phyloP scores from a whole-genome alignment of 1,140 invertebrate genomes.

The Dryas iulia region DNA sequence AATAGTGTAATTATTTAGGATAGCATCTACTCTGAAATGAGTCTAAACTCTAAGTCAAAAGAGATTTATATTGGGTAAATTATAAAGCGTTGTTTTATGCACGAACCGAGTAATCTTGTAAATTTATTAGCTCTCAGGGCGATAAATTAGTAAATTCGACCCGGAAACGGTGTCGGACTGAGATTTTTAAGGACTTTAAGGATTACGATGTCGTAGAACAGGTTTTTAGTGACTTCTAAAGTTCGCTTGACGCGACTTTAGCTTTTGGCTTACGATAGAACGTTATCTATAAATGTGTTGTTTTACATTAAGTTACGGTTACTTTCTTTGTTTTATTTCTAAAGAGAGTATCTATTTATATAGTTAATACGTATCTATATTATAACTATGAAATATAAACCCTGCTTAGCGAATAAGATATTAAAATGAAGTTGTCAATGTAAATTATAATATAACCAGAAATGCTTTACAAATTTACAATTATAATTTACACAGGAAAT shows the following conservation, averaged over 20 bases:
- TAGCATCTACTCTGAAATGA: neutral
- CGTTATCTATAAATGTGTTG: neutral
- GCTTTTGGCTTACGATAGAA: neutral
- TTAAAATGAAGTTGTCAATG: neutral
- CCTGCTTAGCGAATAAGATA: too few relatives aligned
- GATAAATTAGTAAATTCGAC: conserved; percentile 76
- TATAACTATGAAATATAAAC: too few relatives aligned
- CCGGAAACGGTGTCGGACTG: conserved; percentile 64
- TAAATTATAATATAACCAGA: neutral
- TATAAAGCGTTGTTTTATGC: conserved; percentile 70
- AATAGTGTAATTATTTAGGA: neutral
- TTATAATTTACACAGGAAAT: neutral
- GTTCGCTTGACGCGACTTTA: neutral
- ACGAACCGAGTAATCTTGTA: conserved; percentile 67
- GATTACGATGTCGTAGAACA: neutral
- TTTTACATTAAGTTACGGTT: too few relatives aligned
- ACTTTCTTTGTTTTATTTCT: neutral
- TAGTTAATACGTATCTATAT: too few relatives aligned
- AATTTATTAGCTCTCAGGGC: conserved; percentile 73
- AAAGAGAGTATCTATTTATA: neutral
- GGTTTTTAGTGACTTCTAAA: conserved; percentile 1
- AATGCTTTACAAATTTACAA: neutral
- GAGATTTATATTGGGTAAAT: conserved; percentile 71
- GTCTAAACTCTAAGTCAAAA: conserved; percentile 38
- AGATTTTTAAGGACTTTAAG: conserved; percentile 41